Percentiles rank a stretch among this genome's conserved stretches.
Evolutionary conservation across 2,113 vertebrate species (phyloP).

Genomic region (Peucedramus taeniatus): DNA sequence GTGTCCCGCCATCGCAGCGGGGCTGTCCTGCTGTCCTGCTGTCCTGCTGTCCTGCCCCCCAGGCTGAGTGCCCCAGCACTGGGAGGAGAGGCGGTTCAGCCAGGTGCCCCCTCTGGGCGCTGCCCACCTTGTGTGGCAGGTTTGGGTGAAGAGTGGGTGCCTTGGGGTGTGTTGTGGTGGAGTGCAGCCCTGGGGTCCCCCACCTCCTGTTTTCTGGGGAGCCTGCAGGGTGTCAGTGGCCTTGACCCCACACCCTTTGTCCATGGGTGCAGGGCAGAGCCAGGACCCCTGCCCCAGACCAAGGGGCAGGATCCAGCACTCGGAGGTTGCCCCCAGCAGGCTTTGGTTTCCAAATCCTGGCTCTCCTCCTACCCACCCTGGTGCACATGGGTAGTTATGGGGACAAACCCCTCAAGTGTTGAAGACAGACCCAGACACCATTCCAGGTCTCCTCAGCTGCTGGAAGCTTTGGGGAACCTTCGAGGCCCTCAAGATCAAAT

Average conservation of each 20-base stretch:
- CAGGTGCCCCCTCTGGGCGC: neutral
- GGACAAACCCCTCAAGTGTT: neutral
- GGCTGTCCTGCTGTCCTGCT: neutral
- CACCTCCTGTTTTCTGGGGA: neutral
- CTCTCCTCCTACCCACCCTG: neutral
- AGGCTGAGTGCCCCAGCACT: neutral
- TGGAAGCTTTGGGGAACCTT: neutral
- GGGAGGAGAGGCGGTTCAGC: neutral
- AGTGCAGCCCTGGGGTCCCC: too few species aligned
- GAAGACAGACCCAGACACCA: neutral
- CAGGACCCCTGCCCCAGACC: neutral
- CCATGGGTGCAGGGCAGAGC: neutral
- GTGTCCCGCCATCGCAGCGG: accelerated
- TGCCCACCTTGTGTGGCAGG: neutral
- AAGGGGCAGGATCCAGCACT: neutral
- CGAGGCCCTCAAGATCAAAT: neutral
- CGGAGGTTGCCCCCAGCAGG: neutral
- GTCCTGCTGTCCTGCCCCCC: neutral
- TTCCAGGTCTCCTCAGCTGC: neutral
- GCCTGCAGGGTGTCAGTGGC: too few species aligned
- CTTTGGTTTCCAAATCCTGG: neutral
- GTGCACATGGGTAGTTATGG: neutral
- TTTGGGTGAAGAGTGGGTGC: neutral
- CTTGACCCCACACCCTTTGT: neutral
- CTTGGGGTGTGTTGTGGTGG: accelerated